phyloP scores from a whole-genome alignment of 2,797 vertebrate species.

The Pangasius sanitwongsei region DNA sequence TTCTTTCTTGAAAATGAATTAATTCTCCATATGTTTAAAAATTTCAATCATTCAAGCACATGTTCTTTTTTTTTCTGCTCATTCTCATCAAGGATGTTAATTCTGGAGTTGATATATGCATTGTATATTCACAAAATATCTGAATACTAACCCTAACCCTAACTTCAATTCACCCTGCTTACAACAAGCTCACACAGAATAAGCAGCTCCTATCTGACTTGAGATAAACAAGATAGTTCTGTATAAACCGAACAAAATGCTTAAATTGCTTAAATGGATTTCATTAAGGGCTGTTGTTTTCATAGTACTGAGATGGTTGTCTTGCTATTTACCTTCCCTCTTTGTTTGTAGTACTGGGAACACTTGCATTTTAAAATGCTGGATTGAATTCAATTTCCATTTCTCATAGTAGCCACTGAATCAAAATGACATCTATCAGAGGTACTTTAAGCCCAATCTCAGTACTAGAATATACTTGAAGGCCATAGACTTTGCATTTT shows the following conservation, averaged over 20 bases:
- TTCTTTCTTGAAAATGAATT: background rate
- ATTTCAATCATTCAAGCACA: too few species aligned
- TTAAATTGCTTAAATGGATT: background rate
- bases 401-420: background rate
- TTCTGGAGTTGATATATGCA: background rate
- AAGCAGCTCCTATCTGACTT: background rate
- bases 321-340: background rate
- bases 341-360: background rate
- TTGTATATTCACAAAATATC: background rate
- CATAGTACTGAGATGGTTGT: background rate
- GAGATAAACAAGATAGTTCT: background rate
- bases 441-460: background rate
- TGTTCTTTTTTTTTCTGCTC: background rate
- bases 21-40: background rate
- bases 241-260: background rate
- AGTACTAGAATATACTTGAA: background rate
- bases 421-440: background rate
- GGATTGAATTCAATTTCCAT: background rate
- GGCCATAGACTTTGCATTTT: background rate
- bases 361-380: background rate
- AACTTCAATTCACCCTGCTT: background rate
- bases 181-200: background rate
- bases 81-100: background rate
- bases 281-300: background rate
- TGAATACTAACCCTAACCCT: background rate